Evolutionary conservation across 2,113 vertebrate genomes (phyloP).

Genomic region (Propithecus coquereli): DNA sequence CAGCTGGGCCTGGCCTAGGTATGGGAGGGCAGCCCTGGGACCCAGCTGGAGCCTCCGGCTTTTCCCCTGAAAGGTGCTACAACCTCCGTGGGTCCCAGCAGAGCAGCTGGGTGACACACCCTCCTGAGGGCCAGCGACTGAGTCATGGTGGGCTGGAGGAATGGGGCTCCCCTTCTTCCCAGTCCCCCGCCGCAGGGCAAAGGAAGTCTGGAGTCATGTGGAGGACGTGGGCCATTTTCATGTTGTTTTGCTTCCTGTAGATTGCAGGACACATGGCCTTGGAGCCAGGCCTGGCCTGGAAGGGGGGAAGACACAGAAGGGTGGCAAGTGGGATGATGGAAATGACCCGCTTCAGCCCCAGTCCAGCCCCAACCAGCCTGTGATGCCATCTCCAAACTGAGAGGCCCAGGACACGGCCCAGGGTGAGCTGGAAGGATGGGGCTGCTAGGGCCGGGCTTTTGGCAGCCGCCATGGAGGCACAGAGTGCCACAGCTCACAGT

Average conservation of each 20-base stretch:
- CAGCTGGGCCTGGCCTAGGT: neutral
- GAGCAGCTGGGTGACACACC: neutral
- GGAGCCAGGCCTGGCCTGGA: neutral
- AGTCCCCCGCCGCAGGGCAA: too few relatives aligned
- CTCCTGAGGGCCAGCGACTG: neutral
- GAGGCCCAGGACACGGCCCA: rapidly evolving
- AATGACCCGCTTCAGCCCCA: neutral
- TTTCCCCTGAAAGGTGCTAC: rapidly evolving
- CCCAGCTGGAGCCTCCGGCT: rapidly evolving
- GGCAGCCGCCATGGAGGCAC: too few relatives aligned
- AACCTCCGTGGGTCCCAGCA: rapidly evolving
- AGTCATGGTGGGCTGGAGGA: rapidly evolving
- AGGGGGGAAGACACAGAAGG: neutral
- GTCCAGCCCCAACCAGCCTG: neutral
- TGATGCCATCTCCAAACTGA: neutral
- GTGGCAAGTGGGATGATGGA: neutral
- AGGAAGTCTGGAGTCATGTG: neutral
- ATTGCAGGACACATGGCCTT: too few relatives aligned
- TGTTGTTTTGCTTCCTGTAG: too few relatives aligned
- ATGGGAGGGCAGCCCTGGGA: neutral
- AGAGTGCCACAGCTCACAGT: rapidly evolving
- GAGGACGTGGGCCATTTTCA: rapidly evolving
- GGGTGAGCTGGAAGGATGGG: neutral
- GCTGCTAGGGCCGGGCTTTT: rapidly evolving
- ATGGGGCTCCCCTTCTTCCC: too few relatives aligned